Evolutionary conservation across 2,797 vertebrate genomes (phyloP), one percentile per base, ranked within the genome.

Genomic region (Oreochromis grahami): DNA sequence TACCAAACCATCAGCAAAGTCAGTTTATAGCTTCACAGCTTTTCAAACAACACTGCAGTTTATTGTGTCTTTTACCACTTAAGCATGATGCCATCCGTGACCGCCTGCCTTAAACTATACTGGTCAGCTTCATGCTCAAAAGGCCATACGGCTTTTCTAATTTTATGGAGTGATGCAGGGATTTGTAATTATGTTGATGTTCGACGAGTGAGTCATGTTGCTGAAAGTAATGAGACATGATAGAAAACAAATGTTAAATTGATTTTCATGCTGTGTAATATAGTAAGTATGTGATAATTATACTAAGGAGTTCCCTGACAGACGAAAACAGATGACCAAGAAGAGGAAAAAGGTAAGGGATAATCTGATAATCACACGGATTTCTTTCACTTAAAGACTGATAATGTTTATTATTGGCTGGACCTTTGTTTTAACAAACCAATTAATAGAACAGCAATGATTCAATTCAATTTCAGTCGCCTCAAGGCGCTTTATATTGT

Each of bases 201-300:
- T 72, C 63, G 17, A 80, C 78, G 79, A 56, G 45, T 53, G 9
- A 80, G 77, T 56, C 56, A 86, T 52, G 34, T 26, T 65, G 53
- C 29, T 63, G 43, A 55, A 79, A 79, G 72, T 85, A 87, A 92
- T 91, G 84, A 90, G 89, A 91, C 88, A 85, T 53, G 78, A 85
- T 78, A 34, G 58, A 76, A 91, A 90, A 87, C 70, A 87, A 56
- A 87, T 80, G 81, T 79, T 76, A 38, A 78, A 92, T 84, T 80
- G 82, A 88, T 92, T 84, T 85, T 80, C 0, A 79, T 78, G 76
- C 76, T 82, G 21, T 19, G 48, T 81, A 38, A 65, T 86, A 79
- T 43, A 70, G 14, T 76, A 68, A 78, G 45, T 74, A 80, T 78
- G 34, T 82, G 32, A 85, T 85, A 78, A 85, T 82, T 26, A 63